Evolutionary conservation across 2,888 invertebrate species (phyloP), one percentile per base, ranked within the genome.

Genomic region (Yponomeuta plumbellus): DNA sequence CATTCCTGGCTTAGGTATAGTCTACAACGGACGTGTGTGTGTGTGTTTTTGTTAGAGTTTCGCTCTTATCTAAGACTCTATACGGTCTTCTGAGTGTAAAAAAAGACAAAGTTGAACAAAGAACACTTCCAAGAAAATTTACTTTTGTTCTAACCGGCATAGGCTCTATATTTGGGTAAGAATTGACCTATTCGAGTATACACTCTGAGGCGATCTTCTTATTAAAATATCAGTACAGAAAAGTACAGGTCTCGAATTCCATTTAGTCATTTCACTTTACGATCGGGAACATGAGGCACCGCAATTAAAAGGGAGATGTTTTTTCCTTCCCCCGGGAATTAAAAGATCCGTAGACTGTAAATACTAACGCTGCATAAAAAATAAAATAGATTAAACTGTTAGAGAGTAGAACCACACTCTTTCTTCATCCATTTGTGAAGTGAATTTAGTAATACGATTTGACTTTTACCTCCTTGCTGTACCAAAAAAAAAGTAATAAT

Each of bases 211-310:
- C 44, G 44, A 17, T 52, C 44, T 52, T 52, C 44, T 52, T 52
- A 52, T 52, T 52, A 52, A 13, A 52, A 52, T 52, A 52, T 44
- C 6, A 10, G 4, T 44, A 44, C 13, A 44, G 44, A 44, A 44
- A 44, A 44, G 5, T 44, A 44, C 44, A 44, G 44, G 44, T 17
- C 44, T 44, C 17, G 44, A 44, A 44, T 52, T 52, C 44, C 44
- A 52, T 74, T 75, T 75, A 69, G 71, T 73, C 73, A 74, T 72
- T 71, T 70, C 69, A 70, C 73, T 84, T 85, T 82, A 85, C 75
- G 76, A 73, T 76, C 80, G 78, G 80, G 80, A 85, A 81, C 79
- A 79, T 77, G 81, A 34, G 34, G 77, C 73, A 76, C 75, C 17
- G 44, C 44, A 52, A 52, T 52, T 52, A 52, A 52, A 11, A 17